Conservation (phyloP, 1,140 invertebrate genomes). For the Alviniconcha marisindica region DNA sequence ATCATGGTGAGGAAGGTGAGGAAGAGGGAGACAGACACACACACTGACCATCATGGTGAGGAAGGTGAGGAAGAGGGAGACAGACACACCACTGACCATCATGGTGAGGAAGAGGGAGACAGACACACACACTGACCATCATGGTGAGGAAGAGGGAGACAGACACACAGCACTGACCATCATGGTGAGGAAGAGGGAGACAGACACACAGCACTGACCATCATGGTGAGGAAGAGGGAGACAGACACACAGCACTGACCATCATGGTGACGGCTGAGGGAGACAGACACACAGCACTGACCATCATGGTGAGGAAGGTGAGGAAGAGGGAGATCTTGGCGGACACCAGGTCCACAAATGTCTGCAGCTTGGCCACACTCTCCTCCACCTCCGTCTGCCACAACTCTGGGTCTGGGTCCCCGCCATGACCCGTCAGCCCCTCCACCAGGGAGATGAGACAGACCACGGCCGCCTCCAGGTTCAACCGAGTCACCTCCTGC, state of each 20-base stretch:
- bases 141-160: no score
- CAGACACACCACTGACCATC: conserved; percentile 71
- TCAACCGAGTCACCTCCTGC: conserved; percentile 88
- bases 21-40: not conserved
- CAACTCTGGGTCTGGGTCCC: not conserved
- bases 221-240: no score
- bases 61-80: conserved; percentile 90
- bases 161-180: no score
- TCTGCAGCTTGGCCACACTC: conserved; percentile 67
- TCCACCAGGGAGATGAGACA: conserved; percentile 80
- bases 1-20: conserved; percentile 38
- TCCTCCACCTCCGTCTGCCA: conserved; percentile 70
- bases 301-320: conserved; percentile 89
- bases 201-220: no score
- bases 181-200: no score
- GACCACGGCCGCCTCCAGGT: conserved; percentile 93
- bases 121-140: no score
- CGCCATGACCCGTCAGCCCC: conserved; percentile 54
- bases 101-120: no score
- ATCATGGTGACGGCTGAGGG: no score
- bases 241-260: no score
- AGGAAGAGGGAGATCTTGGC: conserved; percentile 85
- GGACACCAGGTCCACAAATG: conserved; percentile 66
- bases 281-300: conserved; percentile 44
- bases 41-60: conserved; percentile 83